Percentiles rank a stretch among this genome's conserved stretches.
Conservation (phyloP, 2,113 vertebrate genomes). For the Parus major region DNA sequence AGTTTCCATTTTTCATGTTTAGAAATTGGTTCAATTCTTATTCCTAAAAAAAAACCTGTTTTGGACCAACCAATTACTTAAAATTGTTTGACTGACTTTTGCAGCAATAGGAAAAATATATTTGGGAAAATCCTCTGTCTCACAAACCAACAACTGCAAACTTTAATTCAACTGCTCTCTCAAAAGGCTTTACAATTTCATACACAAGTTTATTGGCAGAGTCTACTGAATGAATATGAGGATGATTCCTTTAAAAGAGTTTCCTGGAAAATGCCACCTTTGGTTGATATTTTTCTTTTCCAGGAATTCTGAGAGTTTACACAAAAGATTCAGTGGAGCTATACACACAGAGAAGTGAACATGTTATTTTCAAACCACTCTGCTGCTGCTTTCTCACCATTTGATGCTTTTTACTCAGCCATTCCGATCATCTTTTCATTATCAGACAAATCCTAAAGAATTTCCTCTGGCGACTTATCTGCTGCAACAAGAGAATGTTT, state of each 20-base stretch:
- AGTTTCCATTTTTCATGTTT: background rate
- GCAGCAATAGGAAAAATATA: background rate
- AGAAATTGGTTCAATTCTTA: background rate
- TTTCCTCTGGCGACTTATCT: constrained; percentile 41
- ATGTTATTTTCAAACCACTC: constrained; percentile 32
- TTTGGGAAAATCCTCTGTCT: background rate
- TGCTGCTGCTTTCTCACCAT: constrained; percentile 41
- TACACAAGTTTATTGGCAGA: background rate
- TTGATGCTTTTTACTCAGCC: constrained; percentile 46
- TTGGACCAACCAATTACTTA: background rate
- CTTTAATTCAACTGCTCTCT: background rate
- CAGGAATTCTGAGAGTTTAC: constrained; percentile 47
- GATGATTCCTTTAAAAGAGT: constrained; percentile 17
- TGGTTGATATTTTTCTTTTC: constrained; percentile 34
- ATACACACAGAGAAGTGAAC: background rate
- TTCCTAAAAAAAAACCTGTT: background rate
- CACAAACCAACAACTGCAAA: background rate
- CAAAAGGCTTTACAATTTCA: constrained; percentile 8
- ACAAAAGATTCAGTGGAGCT: constrained; percentile 50
- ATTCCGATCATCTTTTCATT: constrained; percentile 56
- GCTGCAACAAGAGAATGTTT: constrained; percentile 27
- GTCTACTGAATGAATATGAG: constrained; percentile 3
- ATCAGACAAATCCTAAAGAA: constrained; percentile 63
- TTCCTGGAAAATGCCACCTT: constrained; percentile 42
- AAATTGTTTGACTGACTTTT: background rate